Conservation (phyloP, 1,140 invertebrate species). For the Pseudachorutes palmiensis region DNA sequence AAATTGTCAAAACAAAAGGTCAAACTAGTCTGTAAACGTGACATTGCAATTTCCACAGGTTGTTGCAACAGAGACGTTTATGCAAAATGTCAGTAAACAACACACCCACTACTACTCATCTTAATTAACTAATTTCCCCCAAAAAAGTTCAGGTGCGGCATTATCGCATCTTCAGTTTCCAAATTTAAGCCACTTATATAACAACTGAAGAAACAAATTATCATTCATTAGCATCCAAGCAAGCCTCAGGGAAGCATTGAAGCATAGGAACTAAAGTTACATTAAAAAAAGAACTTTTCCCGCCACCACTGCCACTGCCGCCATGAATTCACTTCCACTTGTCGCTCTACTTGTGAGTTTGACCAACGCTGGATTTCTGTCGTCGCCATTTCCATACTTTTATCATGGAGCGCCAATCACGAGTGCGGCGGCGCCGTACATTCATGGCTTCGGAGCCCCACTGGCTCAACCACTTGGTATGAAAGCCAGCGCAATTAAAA, state of each 20-base stretch:
- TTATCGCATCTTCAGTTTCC: not conserved
- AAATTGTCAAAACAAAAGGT: no score
- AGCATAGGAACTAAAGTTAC: not conserved
- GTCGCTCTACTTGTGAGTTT: not conserved
- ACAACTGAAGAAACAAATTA: not conserved
- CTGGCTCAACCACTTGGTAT: not conserved
- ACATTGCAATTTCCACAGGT: no score
- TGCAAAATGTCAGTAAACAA: no score
- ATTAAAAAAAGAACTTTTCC: not conserved
- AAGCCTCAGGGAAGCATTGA: not conserved
- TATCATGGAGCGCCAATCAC: slow-evolving; percentile 2
- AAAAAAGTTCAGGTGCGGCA: not conserved
- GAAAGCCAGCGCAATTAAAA: not conserved
- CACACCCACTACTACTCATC: not conserved
- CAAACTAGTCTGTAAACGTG: no score
- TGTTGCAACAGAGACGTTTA: no score
- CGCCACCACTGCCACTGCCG: not conserved
- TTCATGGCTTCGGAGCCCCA: not conserved
- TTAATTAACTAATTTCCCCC: not conserved
- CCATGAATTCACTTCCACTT: not conserved
- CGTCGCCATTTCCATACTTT: not conserved
- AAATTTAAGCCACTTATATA: not conserved
- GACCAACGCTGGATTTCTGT: not conserved
- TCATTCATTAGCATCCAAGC: not conserved
- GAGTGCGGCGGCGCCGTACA: not conserved